phyloP scores from a whole-genome alignment of 30 jellyfish, hydroid and myxozoan species.

The Aurelia aurita complex sp. Pacific region DNA sequence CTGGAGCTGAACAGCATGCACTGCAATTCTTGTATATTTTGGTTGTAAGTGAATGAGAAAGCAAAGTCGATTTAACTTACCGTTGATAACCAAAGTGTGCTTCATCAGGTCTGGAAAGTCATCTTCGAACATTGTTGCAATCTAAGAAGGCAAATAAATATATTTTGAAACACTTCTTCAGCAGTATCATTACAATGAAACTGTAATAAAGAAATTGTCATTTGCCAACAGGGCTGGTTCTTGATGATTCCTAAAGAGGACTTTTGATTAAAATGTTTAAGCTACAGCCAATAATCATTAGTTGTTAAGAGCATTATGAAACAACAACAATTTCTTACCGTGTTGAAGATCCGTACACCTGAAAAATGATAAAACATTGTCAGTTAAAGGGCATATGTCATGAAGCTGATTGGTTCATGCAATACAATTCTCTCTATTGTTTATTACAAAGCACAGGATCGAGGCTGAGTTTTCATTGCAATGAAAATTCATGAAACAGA shows the following conservation, averaged over 20 bases:
- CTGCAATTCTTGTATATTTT: neutral
- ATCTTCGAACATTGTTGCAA: conserved; percentile 71
- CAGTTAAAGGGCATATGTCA: too few species aligned
- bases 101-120: conserved; percentile 68
- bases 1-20: neutral
- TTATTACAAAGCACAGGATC: too few species aligned
- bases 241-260: too few species aligned
- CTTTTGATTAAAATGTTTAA: too few species aligned
- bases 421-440: too few species aligned
- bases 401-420: too few species aligned
- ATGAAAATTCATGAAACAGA: too few species aligned
- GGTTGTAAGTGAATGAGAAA: neutral
- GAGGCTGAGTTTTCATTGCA: too few species aligned
- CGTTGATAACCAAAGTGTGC: conserved; percentile 63
- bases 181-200: too few species aligned
- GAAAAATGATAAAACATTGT: neutral
- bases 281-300: neutral
- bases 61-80: conserved; percentile 15
- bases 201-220: too few species aligned
- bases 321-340: conserved; percentile 39
- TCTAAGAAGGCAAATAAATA: conserved; percentile 13
- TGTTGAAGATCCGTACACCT: conserved; percentile 70
- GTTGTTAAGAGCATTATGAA: neutral
- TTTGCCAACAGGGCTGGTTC: too few species aligned
- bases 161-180: too few species aligned